phyloP scores from a whole-genome alignment of 2,113 vertebrate species.

The Amblyornis subalaris region DNA sequence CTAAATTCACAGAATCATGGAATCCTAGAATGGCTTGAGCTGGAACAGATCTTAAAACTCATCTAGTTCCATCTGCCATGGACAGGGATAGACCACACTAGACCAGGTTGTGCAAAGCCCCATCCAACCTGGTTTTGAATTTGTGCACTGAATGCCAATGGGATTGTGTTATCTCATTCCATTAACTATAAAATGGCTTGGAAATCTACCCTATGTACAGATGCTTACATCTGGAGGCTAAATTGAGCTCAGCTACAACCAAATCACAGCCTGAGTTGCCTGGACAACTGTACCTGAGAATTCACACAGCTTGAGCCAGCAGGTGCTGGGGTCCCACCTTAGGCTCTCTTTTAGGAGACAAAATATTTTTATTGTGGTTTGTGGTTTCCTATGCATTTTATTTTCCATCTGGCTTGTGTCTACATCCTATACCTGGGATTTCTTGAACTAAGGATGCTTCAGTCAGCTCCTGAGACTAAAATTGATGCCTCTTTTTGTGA shows the following conservation, averaged over 20 bases:
- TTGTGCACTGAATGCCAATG: too few relatives aligned
- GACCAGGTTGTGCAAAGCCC: neutral
- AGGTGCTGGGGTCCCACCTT: neutral
- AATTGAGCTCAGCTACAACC: neutral
- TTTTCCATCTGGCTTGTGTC: neutral
- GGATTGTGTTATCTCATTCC: neutral
- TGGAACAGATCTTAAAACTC: neutral
- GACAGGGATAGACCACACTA: neutral
- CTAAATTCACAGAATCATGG: too few relatives aligned
- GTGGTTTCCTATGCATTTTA: accelerated
- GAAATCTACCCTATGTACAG: neutral
- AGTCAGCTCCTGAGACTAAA: neutral
- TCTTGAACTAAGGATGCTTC: neutral
- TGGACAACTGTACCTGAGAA: neutral
- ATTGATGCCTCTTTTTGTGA: neutral
- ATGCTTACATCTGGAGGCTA: neutral
- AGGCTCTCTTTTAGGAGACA: neutral
- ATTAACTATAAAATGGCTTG: neutral
- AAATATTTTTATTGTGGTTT: neutral
- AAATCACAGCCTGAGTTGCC: neutral
- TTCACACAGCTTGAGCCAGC: neutral
- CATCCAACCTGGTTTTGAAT: neutral
- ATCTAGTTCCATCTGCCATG: neutral
- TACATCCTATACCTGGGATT: neutral
- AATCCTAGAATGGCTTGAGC: neutral